phyloP scores from a whole-genome alignment of 2,113 vertebrate genomes.

The Procavia capensis region DNA sequence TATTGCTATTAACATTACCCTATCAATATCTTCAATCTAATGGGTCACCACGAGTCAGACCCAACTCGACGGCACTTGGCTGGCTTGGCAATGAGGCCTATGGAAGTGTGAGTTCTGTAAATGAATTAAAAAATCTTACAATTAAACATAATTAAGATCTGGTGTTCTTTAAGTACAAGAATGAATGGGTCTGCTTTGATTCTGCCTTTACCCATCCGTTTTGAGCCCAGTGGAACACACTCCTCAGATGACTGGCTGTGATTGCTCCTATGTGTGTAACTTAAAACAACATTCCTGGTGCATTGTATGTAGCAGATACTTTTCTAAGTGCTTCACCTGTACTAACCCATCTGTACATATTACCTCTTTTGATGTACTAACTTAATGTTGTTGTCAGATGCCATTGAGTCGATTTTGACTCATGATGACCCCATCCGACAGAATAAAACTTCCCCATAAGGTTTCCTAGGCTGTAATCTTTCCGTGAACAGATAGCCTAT shows the following conservation, averaged over 20 bases:
- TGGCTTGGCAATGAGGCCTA: too few relatives aligned
- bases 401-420: too few relatives aligned
- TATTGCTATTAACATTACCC: background rate
- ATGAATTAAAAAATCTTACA: background rate
- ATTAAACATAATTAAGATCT: background rate
- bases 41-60: too few relatives aligned
- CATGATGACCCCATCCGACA: too few relatives aligned
- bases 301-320: background rate
- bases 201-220: background rate
- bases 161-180: background rate
- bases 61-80: too few relatives aligned
- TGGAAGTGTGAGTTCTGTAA: background rate
- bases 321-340: background rate
- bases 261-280: background rate
- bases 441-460: background rate
- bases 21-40: background rate
- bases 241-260: background rate
- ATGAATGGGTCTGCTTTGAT: background rate
- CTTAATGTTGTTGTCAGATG: background rate
- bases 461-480: background rate
- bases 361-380: background rate
- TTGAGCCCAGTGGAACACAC: background rate
- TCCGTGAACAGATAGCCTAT: background rate
- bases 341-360: background rate
- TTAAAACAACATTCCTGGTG: background rate